A percentile compares a stretch with the other conserved stretches of the same genome.
These are phyloP conservation scores for Ceriagrion tenellum DNA, from an alignment of 2,888 invertebrate species.

Conservation along the genomic window DNA sequence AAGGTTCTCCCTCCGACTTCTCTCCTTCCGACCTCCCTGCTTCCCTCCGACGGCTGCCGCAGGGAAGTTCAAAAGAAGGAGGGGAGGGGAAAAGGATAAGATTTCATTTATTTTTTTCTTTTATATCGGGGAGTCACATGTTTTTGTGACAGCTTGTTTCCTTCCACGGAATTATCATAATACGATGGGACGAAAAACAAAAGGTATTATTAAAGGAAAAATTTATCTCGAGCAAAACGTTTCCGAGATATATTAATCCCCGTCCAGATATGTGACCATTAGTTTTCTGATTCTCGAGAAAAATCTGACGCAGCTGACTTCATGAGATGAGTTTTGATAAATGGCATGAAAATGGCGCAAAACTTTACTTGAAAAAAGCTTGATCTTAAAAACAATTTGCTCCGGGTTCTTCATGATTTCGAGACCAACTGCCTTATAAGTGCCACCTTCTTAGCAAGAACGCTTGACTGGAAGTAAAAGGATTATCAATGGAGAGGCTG, in stretches of 20 bases:
- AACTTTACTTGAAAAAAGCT: no score
- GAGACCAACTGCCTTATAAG: no score
- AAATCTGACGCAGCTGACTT: not conserved
- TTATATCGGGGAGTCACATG: not conserved
- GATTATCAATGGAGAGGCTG: no score
- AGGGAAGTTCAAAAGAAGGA: not conserved
- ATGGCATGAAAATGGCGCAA: not conserved
- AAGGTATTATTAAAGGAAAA: not conserved
- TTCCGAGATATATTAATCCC: not conserved
- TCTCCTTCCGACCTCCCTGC: no score
- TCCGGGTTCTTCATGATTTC: no score
- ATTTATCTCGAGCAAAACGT: not conserved
- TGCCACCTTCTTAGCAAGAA: no score
- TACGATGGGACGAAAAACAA: not conserved
- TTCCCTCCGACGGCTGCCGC: not conserved
- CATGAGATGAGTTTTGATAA: not conserved
- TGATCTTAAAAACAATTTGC: no score
- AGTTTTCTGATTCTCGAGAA: not conserved
- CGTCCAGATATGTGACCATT: not conserved
- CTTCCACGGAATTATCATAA: not conserved
- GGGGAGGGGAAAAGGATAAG: not conserved
- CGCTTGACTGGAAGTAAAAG: no score
- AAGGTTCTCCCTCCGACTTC: no score
- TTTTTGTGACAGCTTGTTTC: conserved; percentile 13
- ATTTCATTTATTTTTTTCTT: not conserved